Evolutionary conservation across 2,888 invertebrate species (phyloP), one percentile per base, ranked within the genome.

Genomic region (Drosophila atripex): DNA sequence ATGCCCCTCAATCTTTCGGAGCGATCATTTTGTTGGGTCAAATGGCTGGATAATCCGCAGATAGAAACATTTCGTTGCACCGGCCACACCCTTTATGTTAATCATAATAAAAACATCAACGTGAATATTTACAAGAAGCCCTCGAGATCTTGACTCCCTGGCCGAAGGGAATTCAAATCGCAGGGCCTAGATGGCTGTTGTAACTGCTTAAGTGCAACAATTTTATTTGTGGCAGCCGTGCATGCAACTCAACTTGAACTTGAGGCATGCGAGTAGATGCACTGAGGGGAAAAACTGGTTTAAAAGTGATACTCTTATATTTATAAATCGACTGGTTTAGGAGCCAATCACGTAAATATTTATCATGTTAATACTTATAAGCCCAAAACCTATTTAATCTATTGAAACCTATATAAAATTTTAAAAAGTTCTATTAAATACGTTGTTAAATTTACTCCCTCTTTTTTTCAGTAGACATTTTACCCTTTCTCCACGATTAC

Each of bases 21-120:
- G 28, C 71, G 35, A 60, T 80, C 75, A 77, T 84, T 84, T 77
- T 77, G 63, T 65, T 50, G 74, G 73, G 71, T 66, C 75, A 74
- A 79, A 60, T 64, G 75, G 35, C 57, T 55, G 58, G 66, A 75
- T 78, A 70, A 76, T 73, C 73, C 73, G 54, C 38, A 64, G 38
- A 63, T 56, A 55, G 59, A 57, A 7, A n/a, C 16, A 16, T 21
- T 16, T 16, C 63, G 11, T 16, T 23, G 21, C 45, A 53, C 72
- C 70, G 63, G 76, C 74, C 88, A 80, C 88, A 77, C 88, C 88
- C 83, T 77, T 80, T 79, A 65, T 70, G 71, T 74, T 77, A 80
- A 85, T 76, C 76, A 76, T 88, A 73, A 86, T 80, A 86, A 84
- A 86, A 87, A 88, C 86, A 89, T 88, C 84, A 84, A 71, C 83